phyloP scores from a whole-genome alignment of 1,140 invertebrate genomes.

The Megalonaias nervosa region DNA sequence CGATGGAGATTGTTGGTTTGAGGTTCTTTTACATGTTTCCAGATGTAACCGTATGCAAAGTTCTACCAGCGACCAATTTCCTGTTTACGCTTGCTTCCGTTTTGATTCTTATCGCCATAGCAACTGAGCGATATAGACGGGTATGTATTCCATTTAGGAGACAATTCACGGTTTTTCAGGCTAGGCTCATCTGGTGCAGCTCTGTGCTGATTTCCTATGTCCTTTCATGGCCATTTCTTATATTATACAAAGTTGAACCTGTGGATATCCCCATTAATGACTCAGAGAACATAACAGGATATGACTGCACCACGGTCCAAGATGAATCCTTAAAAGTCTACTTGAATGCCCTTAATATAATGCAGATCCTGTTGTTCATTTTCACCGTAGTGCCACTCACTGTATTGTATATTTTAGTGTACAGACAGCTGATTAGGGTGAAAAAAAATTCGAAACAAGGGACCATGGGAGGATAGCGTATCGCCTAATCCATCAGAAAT shows the following conservation, averaged over 20 bases:
- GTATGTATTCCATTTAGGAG: slow-evolving; percentile 38
- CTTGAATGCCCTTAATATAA: too few species aligned
- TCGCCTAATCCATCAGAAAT: neutral
- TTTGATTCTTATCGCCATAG: slow-evolving; percentile 40
- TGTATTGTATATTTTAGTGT: slow-evolving; percentile 8
- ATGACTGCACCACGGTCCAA: too few species aligned
- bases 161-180: neutral
- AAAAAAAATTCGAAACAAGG: slow-evolving; percentile 10
- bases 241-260: too few species aligned
- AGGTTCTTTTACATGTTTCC: slow-evolving; percentile 38
- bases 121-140: slow-evolving; percentile 44
- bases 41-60: slow-evolving; percentile 32
- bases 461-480: neutral
- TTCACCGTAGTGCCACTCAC: neutral
- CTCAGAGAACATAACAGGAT: neutral
- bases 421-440: slow-evolving; percentile 17
- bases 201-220: neutral
- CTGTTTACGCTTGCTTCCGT: slow-evolving; percentile 40
- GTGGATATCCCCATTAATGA: neutral
- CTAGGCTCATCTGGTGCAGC: neutral
- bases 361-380: too few species aligned
- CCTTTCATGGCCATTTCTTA: neutral
- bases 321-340: too few species aligned
- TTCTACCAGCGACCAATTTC: slow-evolving; percentile 40
- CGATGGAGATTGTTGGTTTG: slow-evolving; percentile 40